Evolutionary conservation across 2,888 invertebrate species (phyloP).

Genomic region (Eupithecia centaureata): DNA sequence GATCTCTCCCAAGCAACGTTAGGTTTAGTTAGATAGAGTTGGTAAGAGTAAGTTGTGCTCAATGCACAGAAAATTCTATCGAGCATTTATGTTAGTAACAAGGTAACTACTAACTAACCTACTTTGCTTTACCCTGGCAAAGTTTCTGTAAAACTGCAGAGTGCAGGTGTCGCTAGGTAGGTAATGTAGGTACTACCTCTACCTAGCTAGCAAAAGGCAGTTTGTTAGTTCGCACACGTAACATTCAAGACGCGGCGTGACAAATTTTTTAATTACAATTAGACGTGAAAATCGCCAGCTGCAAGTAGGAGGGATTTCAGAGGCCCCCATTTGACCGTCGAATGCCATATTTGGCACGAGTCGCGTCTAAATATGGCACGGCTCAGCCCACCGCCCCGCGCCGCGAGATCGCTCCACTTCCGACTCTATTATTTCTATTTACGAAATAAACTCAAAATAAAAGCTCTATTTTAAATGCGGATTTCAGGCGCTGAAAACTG

Average conservation of each 20-base stretch:
- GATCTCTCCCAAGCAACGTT: too few species aligned
- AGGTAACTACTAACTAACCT: background rate
- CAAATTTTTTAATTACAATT: conserved; percentile 80
- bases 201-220: conserved; percentile 27
- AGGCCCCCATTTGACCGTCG: conserved; percentile 91
- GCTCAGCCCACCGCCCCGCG: conserved; percentile 84
- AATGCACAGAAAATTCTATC: too few species aligned
- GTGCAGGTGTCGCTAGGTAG: conserved; percentile 10
- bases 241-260: conserved; percentile 71
- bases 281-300: conserved; percentile 82
- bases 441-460: conserved; percentile 84
- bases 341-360: conserved; percentile 92
- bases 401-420: conserved; percentile 71
- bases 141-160: background rate
- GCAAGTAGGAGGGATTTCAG: conserved; percentile 89
- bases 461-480: conserved; percentile 81
- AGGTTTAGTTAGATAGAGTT: too few species aligned
- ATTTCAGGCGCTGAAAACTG: conserved; percentile 79
- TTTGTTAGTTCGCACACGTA: conserved; percentile 46
- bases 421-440: conserved; percentile 84
- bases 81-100: too few species aligned
- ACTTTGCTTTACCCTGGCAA: too few species aligned
- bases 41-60: too few species aligned
- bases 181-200: background rate
- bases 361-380: conserved; percentile 92